Conservation (phyloP, 1,140 invertebrate species). For the Saxidomus purpurata region DNA sequence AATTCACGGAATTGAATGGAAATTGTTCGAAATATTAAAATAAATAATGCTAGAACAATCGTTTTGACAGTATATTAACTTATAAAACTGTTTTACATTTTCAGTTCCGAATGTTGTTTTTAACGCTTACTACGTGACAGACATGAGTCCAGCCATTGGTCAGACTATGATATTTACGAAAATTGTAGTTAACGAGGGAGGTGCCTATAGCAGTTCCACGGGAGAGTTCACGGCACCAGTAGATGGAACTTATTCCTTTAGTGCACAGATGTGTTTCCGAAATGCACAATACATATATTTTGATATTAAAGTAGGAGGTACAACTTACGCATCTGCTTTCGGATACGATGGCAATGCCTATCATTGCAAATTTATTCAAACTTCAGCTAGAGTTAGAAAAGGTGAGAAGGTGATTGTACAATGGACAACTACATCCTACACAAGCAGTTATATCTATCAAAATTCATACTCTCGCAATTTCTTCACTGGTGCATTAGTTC, state of each 20-base stretch:
- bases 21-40: too few relatives aligned
- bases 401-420: neutral
- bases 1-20: too few relatives aligned
- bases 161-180: neutral
- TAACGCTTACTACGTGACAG: neutral
- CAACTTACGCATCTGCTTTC: neutral
- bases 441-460: neutral
- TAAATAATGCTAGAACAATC: too few relatives aligned
- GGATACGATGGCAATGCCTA: neutral
- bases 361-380: too few relatives aligned
- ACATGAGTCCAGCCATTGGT: neutral
- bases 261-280: neutral
- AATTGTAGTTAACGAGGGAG: neutral
- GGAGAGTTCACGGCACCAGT: neutral
- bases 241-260: conserved; percentile 10
- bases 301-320: neutral
- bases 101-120: neutral
- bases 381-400: neutral
- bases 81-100: neutral
- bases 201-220: neutral
- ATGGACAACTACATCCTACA: neutral
- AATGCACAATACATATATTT: neutral
- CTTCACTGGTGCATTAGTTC: neutral
- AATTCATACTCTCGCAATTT: neutral
- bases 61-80: too few relatives aligned